Conservation (phyloP, 2,888 invertebrate species). For the Malthinus flaveolus region DNA sequence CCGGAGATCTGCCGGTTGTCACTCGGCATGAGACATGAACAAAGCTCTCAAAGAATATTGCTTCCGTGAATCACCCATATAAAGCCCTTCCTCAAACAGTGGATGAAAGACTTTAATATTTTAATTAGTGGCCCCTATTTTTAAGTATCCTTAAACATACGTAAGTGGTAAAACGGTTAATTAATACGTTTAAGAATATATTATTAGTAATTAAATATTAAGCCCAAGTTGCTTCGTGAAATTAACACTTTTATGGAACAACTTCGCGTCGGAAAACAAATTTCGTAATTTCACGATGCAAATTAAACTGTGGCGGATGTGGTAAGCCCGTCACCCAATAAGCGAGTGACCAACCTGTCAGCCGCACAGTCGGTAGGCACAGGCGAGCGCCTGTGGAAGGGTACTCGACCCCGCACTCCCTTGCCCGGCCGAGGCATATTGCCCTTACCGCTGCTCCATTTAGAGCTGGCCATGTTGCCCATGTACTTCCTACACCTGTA, state of each 20-base stretch:
- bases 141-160: too few relatives aligned
- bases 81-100: too few relatives aligned
- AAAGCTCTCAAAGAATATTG: too few relatives aligned
- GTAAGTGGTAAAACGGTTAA: too few relatives aligned
- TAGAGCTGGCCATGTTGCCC: constrained; percentile 43
- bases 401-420: constrained; percentile 57
- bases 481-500: constrained; percentile 55
- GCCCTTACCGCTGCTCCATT: constrained; percentile 41
- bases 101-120: too few relatives aligned
- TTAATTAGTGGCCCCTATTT: too few relatives aligned
- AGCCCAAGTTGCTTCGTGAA: constrained; percentile 1
- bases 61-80: too few relatives aligned
- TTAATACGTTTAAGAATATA: not conserved
- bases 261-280: not conserved
- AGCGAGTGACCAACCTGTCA: constrained; percentile 53
- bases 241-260: not conserved
- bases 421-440: constrained; percentile 54
- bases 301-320: constrained; percentile 23
- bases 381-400: constrained; percentile 65
- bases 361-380: constrained; percentile 47
- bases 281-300: constrained; percentile 11
- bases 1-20: too few relatives aligned
- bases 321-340: constrained; percentile 48
- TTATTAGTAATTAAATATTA: constrained; percentile 2
- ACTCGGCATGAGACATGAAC: too few relatives aligned